Base-by-base conservation (phyloP, 2,888 invertebrate species). In the Eristalinus sepulchralis region DNA sequence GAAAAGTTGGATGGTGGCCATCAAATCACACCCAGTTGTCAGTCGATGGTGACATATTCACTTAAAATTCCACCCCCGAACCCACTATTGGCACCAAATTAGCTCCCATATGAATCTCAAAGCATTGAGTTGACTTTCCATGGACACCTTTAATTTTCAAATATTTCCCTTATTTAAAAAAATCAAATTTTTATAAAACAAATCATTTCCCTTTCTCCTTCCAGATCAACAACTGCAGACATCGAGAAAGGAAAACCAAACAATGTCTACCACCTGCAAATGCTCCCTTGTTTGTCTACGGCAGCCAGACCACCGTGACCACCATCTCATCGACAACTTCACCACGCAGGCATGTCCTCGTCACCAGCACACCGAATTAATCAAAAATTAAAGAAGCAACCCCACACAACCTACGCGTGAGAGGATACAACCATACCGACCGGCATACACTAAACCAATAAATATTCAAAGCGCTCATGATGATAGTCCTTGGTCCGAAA, bases 291-390 rank as follows among this genome's bases (percentile, higher is more conserved):
- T 27, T 36, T 53, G 33, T 67, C 20, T 27, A 27, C 72, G 34
- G 6, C 66, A 64, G 39, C 31, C 57, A 64, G 22, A 57, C 20
- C 80, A 67, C 64, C 47, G 39, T 17, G 60, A 24, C 27, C 31
- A 59, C 20, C 31, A 66, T 36, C 53, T 60, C 62, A 55, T 55
- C 62, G 68, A 27, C 36, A 20, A 59, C 31, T 53, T 73, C 55
- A n/a, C 20, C 59, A 67, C 47, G 59, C 6, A 60, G 53, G 39
- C 57, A 36, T 63, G 63, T 66, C 17, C 79, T 72, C 72, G 31
- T 71, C 55, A 64, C 71, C 57, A 39, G 39, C 59, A 13, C 67
- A 55, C 60, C 60, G 34, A 73, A 80, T 67, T 79, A 72, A 79
- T 57, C 47, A 64, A 64, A 79, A 53, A 71, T 79, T 73, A 67